phyloP scores from a whole-genome alignment of 2,113 vertebrate species.

The Laticauda laticaudata region DNA sequence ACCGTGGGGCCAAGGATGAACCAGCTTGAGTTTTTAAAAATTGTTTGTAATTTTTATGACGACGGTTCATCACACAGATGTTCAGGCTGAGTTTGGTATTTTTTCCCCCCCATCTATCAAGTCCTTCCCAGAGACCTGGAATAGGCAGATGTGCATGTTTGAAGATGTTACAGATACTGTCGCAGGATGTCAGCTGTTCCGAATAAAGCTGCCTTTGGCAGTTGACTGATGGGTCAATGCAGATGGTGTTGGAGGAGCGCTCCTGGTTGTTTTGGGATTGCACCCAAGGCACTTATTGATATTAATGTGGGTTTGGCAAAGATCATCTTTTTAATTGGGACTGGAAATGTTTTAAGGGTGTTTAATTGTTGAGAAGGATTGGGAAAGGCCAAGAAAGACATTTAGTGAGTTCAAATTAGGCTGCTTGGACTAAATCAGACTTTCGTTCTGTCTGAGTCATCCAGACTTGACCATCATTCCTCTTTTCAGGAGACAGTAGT shows the following conservation, averaged over 20 bases:
- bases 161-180: neutral
- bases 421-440: neutral
- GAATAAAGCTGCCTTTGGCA: neutral
- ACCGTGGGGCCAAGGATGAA: neutral
- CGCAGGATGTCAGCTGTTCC: neutral
- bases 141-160: neutral
- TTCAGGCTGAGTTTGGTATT: neutral
- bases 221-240: neutral
- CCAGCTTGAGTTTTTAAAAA: neutral
- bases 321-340: neutral
- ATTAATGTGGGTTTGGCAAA: no score
- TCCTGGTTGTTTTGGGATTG: neutral
- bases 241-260: neutral
- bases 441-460: neutral
- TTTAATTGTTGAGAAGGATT: neutral
- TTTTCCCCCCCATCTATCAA: neutral
- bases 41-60: neutral
- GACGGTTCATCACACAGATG: neutral
- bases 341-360: neutral
- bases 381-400: neutral
- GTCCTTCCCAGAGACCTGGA: neutral
- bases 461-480: neutral
- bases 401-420: neutral
- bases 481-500: constrained; percentile 80
- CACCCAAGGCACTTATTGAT: neutral